Percentiles rank a stretch among this genome's conserved stretches.
These are phyloP conservation scores for Tigriopus japonicus DNA, from an alignment of 1,140 invertebrate genomes.

Conservation along the genomic window DNA sequence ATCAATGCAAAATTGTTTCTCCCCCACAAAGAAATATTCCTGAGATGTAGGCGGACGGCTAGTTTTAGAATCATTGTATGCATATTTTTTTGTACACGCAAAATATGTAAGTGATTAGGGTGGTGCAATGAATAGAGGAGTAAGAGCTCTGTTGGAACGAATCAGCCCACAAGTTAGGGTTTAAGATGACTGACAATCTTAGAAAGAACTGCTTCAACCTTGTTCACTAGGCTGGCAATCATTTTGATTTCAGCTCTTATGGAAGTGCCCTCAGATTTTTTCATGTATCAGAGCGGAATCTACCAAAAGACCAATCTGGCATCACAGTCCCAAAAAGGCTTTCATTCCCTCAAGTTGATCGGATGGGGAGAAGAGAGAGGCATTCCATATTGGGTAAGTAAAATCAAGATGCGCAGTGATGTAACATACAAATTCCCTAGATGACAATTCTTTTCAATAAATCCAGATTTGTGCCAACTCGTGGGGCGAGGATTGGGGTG, in stretches of 20 bases:
- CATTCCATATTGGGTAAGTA: constrained; percentile 57
- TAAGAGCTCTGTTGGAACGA: too few relatives aligned
- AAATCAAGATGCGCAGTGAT: not conserved
- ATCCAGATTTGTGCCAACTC: constrained; percentile 64
- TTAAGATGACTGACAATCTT: not conserved
- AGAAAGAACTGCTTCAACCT: not conserved
- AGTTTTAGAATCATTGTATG: too few relatives aligned
- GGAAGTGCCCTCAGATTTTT: constrained; percentile 72
- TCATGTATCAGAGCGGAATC: constrained; percentile 59
- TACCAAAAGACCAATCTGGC: constrained; percentile 45
- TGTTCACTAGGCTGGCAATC: not conserved
- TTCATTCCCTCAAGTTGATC: constrained; percentile 72
- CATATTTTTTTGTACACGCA: too few relatives aligned
- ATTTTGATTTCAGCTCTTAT: constrained; percentile 50
- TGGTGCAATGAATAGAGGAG: too few relatives aligned
- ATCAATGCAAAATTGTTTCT: too few relatives aligned
- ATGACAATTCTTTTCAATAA: not conserved
- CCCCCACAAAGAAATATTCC: too few relatives aligned
- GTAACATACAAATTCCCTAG: constrained; percentile 1
- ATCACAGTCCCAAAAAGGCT: constrained; percentile 36
- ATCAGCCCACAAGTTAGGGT: too few relatives aligned
- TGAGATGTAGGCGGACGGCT: too few relatives aligned
- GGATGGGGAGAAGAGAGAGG: constrained; percentile 62
- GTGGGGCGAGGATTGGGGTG: constrained; percentile 76
- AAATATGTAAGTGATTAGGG: too few relatives aligned